These are phyloP conservation scores for Patella caerulea DNA, from an alignment of 2,888 invertebrate genomes.

Conservation along the genomic window DNA sequence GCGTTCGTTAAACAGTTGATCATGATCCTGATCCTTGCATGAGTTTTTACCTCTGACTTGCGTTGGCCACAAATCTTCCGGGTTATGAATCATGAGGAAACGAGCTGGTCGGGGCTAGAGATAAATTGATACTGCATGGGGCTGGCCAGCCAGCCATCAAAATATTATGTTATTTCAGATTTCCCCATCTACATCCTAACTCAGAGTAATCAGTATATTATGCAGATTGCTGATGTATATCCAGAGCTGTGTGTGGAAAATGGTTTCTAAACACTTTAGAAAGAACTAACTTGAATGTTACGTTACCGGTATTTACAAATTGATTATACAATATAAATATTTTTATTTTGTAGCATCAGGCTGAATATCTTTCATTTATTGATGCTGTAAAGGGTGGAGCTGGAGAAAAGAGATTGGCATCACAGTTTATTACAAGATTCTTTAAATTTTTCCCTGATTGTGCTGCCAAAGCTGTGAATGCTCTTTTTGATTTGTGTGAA, in stretches of 20 bases:
- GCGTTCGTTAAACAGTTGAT: no score
- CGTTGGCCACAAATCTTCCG: no score
- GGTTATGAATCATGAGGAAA: no score
- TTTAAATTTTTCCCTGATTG: slow-evolving; percentile 91
- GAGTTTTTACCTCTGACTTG: no score
- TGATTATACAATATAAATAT: background rate
- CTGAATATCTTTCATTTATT: slow-evolving; percentile 87
- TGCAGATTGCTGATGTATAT: background rate
- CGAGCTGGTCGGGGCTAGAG: fast-evolving
- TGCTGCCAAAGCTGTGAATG: slow-evolving; percentile 90
- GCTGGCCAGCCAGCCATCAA: no score
- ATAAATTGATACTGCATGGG: no score
- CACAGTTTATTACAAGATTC: slow-evolving; percentile 95
- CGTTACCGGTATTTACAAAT: background rate
- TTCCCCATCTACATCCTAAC: background rate
- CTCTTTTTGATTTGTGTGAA: slow-evolving; percentile 94
- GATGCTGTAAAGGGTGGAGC: slow-evolving; percentile 89
- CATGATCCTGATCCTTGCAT: no score
- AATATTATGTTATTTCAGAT: no score
- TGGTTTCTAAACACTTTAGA: background rate
- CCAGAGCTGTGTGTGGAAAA: background rate
- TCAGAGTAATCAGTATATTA: background rate
- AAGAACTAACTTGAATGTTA: background rate
- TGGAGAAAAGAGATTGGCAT: slow-evolving; percentile 92
- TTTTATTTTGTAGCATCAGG: slow-evolving; percentile 81